Conservation (phyloP, 2,888 invertebrate genomes). For the Athalia rosae region DNA sequence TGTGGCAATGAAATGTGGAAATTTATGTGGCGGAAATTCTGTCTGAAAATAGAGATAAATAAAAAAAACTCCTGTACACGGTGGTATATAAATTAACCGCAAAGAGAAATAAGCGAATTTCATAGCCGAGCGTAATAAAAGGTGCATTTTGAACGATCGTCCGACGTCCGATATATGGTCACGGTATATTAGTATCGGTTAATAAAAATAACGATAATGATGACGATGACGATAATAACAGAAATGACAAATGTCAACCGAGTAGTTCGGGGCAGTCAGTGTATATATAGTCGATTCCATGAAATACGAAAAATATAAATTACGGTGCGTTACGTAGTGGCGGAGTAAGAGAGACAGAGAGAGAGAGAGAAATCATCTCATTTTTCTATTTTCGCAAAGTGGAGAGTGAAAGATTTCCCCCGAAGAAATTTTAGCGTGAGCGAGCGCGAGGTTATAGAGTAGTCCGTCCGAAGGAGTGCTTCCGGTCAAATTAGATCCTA, state of each 20-base stretch:
- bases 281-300: not conserved
- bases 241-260: not conserved
- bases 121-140: no score
- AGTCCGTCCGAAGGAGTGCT: conserved; percentile 51
- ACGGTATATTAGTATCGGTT: not conserved
- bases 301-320: not conserved
- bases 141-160: not conserved
- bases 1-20: no score
- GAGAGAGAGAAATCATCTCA: not conserved
- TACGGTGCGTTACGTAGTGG: not conserved
- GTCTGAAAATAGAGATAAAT: no score
- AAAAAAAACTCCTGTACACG: no score
- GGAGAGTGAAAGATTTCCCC: not conserved
- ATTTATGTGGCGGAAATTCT: no score
- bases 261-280: not conserved
- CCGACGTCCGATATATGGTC: not conserved
- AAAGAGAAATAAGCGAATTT: no score
- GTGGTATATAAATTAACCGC: no score
- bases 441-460: not conserved
- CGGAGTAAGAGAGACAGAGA: not conserved
- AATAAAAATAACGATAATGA: not conserved
- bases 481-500: conserved; percentile 61
- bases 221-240: not conserved
- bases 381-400: not conserved
- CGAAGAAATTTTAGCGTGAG: not conserved